Percentiles rank a stretch among this genome's conserved stretches.
Evolutionary conservation across 2,888 invertebrate genomes (phyloP).

Genomic region (Lathronympha strigana): DNA sequence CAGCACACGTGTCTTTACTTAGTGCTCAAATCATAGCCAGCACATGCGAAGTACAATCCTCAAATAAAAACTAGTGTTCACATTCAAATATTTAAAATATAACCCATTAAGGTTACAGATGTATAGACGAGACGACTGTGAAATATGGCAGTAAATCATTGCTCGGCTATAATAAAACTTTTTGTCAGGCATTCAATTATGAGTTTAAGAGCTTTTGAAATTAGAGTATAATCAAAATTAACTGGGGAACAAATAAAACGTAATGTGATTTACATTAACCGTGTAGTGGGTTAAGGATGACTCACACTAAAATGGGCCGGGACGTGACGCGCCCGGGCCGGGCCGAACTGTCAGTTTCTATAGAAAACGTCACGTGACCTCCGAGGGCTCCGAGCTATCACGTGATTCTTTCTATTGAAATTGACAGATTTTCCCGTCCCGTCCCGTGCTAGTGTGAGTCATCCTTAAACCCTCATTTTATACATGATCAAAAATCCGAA

Average conservation of each 20-base stretch:
- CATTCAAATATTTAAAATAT: slow-evolving; percentile 36
- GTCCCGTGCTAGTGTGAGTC: no score
- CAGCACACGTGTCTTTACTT: slow-evolving; percentile 28
- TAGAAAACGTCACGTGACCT: no score
- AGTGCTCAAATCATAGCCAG: slow-evolving; percentile 26
- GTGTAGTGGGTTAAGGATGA: no score
- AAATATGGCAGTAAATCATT: slow-evolving; percentile 76
- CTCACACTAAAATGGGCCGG: no score
- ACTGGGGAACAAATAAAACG: slow-evolving; percentile 6
- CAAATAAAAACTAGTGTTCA: slow-evolving; percentile 29
- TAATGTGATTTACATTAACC: background rate
- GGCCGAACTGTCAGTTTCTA: no score
- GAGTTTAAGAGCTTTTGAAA: slow-evolving; percentile 50
- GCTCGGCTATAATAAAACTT: slow-evolving; percentile 67
- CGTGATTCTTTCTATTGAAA: no score
- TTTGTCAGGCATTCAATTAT: slow-evolving; percentile 61
- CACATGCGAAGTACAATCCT: slow-evolving; percentile 3
- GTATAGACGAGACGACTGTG: slow-evolving; percentile 55
- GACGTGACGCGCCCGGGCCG: no score
- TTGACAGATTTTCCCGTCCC: no score
- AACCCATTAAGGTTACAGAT: slow-evolving; percentile 46
- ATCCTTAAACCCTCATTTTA: no score
- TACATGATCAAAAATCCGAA: no score
- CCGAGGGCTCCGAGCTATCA: no score
- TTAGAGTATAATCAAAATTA: slow-evolving; percentile 42